A percentile compares a stretch with the other conserved stretches of the same genome.
phyloP scores from a whole-genome alignment of 2,797 vertebrate species.

The Lutjanus campechanus region DNA sequence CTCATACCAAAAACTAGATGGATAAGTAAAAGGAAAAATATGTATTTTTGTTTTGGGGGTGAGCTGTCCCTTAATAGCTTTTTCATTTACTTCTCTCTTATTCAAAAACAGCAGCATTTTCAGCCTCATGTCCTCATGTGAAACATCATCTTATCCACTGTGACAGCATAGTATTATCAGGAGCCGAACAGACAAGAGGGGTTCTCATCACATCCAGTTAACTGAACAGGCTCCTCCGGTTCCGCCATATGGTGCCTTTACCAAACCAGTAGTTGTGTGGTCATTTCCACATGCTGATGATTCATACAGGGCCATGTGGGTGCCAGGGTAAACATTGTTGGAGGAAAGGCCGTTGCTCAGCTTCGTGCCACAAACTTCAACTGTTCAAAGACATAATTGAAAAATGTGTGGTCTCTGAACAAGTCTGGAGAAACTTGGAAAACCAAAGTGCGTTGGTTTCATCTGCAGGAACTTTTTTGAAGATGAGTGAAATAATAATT shows the following conservation, averaged over 20 bases:
- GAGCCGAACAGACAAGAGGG: background rate
- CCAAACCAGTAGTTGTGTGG: conserved; percentile 42
- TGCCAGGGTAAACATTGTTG: conserved; percentile 42
- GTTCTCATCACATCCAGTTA: conserved; percentile 15
- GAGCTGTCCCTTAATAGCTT: background rate
- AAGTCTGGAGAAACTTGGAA: conserved; percentile 35
- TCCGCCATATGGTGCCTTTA: conserved; percentile 17
- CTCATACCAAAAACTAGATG: no score
- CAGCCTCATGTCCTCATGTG: background rate
- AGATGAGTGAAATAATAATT: conserved; percentile 48
- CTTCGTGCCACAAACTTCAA: conserved; percentile 32
- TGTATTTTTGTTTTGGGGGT: no score
- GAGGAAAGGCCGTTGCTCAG: conserved; percentile 15
- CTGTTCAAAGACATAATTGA: conserved; percentile 36
- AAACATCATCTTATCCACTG: conserved; percentile 5
- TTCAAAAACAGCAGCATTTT: conserved; percentile 8
- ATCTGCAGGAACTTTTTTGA: conserved; percentile 27
- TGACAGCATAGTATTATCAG: conserved; percentile 18
- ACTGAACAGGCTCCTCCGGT: conserved; percentile 28
- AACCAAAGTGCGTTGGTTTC: conserved; percentile 32
- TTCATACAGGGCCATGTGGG: conserved; percentile 30
- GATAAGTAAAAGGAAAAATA: no score
- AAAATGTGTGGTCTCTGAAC: conserved; percentile 16
- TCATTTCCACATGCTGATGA: conserved; percentile 52
- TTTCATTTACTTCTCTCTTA: conserved; percentile 14